phyloP scores from a whole-genome alignment of 2,113 vertebrate genomes.

The Cathartes aura region DNA sequence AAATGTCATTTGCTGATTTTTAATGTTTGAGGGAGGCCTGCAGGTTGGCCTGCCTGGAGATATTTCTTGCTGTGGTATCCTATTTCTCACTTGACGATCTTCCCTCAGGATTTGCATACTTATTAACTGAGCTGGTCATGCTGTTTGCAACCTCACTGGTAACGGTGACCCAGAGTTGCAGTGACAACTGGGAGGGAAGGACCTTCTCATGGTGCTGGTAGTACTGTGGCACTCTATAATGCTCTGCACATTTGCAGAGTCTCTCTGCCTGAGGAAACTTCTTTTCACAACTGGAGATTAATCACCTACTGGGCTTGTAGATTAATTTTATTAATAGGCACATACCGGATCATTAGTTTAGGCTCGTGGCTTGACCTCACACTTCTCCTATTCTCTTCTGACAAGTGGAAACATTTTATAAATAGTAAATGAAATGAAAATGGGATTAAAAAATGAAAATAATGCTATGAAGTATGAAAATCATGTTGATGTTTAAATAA shows the following conservation, averaged over 20 bases:
- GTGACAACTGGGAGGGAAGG: too few relatives aligned
- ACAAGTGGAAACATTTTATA: neutral
- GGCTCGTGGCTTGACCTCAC: neutral
- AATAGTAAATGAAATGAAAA: neutral
- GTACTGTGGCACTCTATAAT: rapidly evolving
- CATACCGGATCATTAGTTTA: neutral
- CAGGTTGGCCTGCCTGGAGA: neutral
- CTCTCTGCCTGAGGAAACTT: neutral
- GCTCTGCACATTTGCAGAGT: neutral
- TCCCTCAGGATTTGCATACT: neutral
- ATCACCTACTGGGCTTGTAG: neutral
- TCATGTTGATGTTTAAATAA: neutral
- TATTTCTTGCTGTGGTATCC: neutral
- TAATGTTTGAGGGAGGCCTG: neutral
- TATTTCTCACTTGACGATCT: neutral
- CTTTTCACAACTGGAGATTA: neutral
- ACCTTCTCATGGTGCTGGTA: neutral
- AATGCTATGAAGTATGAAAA: neutral
- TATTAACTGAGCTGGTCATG: neutral
- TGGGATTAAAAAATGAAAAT: neutral
- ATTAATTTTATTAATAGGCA: neutral
- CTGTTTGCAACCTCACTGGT: neutral
- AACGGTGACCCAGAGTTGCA: neutral
- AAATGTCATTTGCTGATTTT: neutral
- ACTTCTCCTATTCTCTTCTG: neutral